These are phyloP conservation scores for Liodrosophila aerea DNA, from an alignment of 2,888 invertebrate genomes.

Conservation along the genomic window DNA sequence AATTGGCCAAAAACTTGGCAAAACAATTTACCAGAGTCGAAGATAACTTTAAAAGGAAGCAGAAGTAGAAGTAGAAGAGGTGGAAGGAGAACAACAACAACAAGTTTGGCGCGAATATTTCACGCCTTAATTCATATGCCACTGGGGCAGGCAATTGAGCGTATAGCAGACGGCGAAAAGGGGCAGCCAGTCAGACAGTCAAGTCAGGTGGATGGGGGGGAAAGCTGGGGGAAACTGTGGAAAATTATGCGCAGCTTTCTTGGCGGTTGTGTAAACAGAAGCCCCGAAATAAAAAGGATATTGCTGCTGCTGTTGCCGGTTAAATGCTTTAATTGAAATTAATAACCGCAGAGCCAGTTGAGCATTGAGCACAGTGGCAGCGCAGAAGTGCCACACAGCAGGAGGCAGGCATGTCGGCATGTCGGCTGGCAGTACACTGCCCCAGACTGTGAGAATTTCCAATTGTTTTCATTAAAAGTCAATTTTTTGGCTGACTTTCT, in stretches of 20 bases:
- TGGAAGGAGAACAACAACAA: neutral
- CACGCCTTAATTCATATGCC: slow-evolving; percentile 72
- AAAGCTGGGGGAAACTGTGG: slow-evolving; percentile 10
- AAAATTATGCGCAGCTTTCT: slow-evolving; percentile 58
- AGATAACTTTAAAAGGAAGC: slow-evolving; percentile 21
- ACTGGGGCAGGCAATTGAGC: slow-evolving; percentile 36
- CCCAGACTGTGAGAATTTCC: slow-evolving; percentile 50
- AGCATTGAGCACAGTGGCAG: slow-evolving; percentile 1
- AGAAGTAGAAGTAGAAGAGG: neutral
- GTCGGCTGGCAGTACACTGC: neutral
- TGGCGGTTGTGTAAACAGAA: slow-evolving; percentile 66
- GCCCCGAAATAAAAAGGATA: slow-evolving; percentile 55
- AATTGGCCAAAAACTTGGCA: neutral
- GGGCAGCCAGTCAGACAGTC: neutral
- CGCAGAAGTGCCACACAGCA: neutral
- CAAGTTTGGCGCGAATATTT: slow-evolving; percentile 56
- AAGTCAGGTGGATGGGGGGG: neutral
- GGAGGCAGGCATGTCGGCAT: neutral
- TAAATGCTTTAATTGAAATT: slow-evolving; percentile 80
- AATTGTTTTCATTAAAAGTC: slow-evolving; percentile 80
- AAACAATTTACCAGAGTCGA: neutral
- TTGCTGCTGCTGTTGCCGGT: slow-evolving; percentile 61
- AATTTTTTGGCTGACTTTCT: slow-evolving; percentile 66
- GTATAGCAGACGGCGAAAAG: slow-evolving; percentile 4
- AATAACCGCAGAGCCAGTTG: slow-evolving; percentile 69